Base-by-base conservation (phyloP, 2,888 invertebrate genomes). In the Apoda limacodes region DNA sequence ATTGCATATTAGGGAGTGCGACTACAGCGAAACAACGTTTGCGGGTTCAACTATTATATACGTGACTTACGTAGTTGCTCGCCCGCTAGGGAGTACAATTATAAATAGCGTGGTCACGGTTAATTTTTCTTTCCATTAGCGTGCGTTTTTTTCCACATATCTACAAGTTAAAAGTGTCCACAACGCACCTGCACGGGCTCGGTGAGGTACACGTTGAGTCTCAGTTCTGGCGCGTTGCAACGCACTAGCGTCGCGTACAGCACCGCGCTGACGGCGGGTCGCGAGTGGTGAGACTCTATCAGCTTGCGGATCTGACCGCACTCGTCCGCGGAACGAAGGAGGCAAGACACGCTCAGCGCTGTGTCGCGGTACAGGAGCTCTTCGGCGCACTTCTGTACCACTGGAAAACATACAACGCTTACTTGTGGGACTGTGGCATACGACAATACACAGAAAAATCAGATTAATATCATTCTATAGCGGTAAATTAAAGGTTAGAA, bases 321-420 rank as follows among this genome's bases (percentile, higher is more conserved):
- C n/a, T 22, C 28, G 22, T 26, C 46, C 48, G 10, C 25, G 34
- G 1, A 30, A 13, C 5, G 45, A 25, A 3, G 22, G 5, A n/a
- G 10, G 14, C 14, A 6, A 19, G 25, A 6, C 6, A 22, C n/a
- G 10, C n/a, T 6, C 27, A 7, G 10, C 30, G 32, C 7, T 26
- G 35, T 21, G 30, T 23, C 13, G 44, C 26, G 26, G 60, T 70
- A 59, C 2, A 74, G 35, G 0, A 66, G 32, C 40, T 70, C 69
- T 10, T 63, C 63, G 0, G 65, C 69, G 33, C 66, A 71, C 13
- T 61, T 60, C n/a, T 57, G 57, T 3, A 70, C 52, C 35, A 75
- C 76, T 76, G 48, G n/a, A n/a, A n/a, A n/a, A n/a, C n/a, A n/a
- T n/a, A n/a, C n/a, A n/a, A n/a, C n/a, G n/a, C n/a, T n/a, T n/a